Conservation (phyloP, 2,113 vertebrate genomes). For the Chamaea fasciata region DNA sequence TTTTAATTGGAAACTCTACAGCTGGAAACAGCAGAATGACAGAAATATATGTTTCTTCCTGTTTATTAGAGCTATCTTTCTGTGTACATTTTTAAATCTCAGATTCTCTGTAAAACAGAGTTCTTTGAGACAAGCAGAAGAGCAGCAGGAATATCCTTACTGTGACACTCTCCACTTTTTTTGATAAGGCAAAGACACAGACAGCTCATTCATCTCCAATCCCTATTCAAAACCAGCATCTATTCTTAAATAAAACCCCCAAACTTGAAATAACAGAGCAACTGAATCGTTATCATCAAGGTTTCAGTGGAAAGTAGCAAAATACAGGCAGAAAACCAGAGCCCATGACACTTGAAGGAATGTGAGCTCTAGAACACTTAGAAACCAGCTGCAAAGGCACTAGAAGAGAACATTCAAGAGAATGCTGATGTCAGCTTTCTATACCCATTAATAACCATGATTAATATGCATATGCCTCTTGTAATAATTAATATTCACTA, state of each 20-base stretch:
- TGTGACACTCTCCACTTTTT: not conserved
- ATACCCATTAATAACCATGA: not conserved
- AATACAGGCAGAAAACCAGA: not conserved
- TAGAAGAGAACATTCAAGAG: not conserved
- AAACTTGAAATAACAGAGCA: not conserved
- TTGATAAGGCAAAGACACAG: not conserved
- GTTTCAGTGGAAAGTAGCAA: not conserved
- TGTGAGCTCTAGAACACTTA: not conserved
- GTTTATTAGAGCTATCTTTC: conserved; percentile 18
- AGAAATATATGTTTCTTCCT: conserved; percentile 1
- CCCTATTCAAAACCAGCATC: not conserved
- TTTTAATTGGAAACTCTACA: conserved; percentile 63
- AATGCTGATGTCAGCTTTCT: not conserved
- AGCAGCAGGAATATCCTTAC: not conserved
- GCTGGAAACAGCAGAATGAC: conserved; percentile 20
- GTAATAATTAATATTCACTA: not conserved
- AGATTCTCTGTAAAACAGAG: not conserved
- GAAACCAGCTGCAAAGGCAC: not conserved
- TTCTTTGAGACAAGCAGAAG: not conserved
- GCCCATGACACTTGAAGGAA: not conserved
- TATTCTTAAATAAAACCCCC: not conserved
- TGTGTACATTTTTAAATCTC: not conserved
- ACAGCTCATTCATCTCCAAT: not conserved
- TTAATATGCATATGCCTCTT: not conserved
- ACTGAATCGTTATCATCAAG: not conserved